Conservation (phyloP, 2,888 invertebrate species). For the Pantelozetes paolii region DNA sequence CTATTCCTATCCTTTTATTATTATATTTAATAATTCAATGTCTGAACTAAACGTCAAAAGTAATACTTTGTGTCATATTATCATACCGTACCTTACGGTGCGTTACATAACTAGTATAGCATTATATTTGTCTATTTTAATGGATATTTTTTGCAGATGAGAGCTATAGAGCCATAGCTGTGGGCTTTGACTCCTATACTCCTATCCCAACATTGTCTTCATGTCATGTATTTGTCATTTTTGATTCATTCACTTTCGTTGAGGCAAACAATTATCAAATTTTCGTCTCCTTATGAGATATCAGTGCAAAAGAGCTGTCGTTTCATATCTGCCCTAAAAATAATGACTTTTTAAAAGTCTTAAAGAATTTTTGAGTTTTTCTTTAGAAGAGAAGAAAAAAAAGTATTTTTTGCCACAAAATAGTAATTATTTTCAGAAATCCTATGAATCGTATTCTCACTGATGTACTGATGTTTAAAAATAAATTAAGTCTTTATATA, state of each 20-base stretch:
- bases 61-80: constrained; percentile 24
- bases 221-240: constrained; percentile 30
- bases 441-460: too few relatives aligned
- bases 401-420: too few relatives aligned
- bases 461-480: too few relatives aligned
- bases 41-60: constrained; percentile 12
- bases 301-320: background rate
- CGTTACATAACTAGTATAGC: background rate
- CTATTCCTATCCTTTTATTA: background rate
- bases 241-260: constrained; percentile 11
- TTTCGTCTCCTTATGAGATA: background rate
- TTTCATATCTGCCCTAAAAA: background rate
- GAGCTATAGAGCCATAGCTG: background rate
- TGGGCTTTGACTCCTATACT: background rate
- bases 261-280: background rate
- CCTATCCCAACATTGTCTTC: constrained; percentile 15
- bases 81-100: background rate
- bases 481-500: too few relatives aligned
- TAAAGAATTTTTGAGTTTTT: too few relatives aligned
- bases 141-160: background rate
- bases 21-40: background rate
- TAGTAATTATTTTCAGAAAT: too few relatives aligned
- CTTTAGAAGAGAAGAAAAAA: too few relatives aligned
- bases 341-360: background rate
- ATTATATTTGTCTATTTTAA: background rate